Evolutionary conservation across 2,113 vertebrate genomes (phyloP).

Genomic region (Macrotis lagotis): DNA sequence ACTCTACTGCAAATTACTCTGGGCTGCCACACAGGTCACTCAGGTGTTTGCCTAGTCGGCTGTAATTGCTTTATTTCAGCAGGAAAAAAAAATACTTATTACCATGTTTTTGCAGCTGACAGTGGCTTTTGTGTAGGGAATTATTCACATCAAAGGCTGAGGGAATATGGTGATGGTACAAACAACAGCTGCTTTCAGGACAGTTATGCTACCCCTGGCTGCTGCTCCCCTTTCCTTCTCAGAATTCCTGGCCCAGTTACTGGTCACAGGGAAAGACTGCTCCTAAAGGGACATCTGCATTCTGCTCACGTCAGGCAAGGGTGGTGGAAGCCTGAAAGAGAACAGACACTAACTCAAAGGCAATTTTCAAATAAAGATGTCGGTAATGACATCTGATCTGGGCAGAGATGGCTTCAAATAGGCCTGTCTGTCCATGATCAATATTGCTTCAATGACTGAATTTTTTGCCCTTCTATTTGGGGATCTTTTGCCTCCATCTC

Average conservation of each 20-base stretch:
- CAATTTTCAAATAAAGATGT: conserved; percentile 6
- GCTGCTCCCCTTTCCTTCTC: neutral
- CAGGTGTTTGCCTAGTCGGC: conserved; percentile 51
- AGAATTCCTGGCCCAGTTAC: neutral
- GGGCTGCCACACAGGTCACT: conserved; percentile 37
- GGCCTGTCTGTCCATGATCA: conserved; percentile 31
- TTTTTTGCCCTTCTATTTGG: conserved; percentile 30
- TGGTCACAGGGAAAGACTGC: neutral
- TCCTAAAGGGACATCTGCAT: neutral
- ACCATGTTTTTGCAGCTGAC: conserved; percentile 61
- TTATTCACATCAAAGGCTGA: conserved; percentile 50
- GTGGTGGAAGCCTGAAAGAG: neutral
- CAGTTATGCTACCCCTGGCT: neutral
- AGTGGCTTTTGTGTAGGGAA: conserved; percentile 61
- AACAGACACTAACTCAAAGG: conserved; percentile 17
- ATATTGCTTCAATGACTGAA: conserved; percentile 15
- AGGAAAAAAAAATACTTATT: conserved; percentile 50
- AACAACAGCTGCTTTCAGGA: conserved; percentile 37
- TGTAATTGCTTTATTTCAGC: conserved; percentile 68
- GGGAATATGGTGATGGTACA: neutral
- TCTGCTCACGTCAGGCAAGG: neutral
- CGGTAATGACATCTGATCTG: conserved; percentile 37
- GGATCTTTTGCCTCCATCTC: conserved; percentile 28
- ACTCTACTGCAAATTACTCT: conserved; percentile 57
- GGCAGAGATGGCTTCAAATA: conserved; percentile 26